Evolutionary conservation across 2,888 invertebrate species (phyloP).

Genomic region (Lasioglossum marginatum): DNA sequence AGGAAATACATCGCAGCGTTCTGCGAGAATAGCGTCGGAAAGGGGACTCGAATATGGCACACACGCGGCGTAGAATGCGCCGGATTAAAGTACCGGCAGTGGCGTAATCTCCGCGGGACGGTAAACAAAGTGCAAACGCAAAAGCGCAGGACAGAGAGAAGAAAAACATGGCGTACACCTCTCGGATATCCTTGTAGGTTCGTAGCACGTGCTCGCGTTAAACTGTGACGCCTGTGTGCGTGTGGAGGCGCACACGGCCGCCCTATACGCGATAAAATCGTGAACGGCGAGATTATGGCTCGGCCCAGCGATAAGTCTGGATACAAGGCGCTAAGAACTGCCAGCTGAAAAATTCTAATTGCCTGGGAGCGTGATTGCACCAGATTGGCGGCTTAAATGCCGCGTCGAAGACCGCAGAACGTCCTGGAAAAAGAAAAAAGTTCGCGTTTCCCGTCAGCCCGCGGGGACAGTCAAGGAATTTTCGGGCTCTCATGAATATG

Average conservation of each 20-base stretch:
- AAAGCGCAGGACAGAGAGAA: neutral
- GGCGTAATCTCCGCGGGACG: slow-evolving; percentile 29
- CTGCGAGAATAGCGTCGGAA: neutral
- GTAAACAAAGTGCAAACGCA: slow-evolving; percentile 28
- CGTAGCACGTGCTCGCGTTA: slow-evolving; percentile 37
- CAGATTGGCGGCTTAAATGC: slow-evolving; percentile 7
- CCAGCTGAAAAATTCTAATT: slow-evolving; percentile 47
- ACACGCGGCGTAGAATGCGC: neutral
- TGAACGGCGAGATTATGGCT: slow-evolving; percentile 39
- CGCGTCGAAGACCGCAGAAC: neutral
- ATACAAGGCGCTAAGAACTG: slow-evolving; percentile 34
- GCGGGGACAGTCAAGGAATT: neutral
- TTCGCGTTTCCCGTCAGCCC: neutral
- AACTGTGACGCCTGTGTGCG: slow-evolving; percentile 39
- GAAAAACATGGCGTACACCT: slow-evolving; percentile 20
- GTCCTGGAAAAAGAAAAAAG: neutral
- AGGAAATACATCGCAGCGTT: neutral
- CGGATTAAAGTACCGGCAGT: slow-evolving; percentile 34
- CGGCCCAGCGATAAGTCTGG: slow-evolving; percentile 35
- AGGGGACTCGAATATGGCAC: neutral
- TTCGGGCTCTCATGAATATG: slow-evolving; percentile 1
- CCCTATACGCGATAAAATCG: slow-evolving; percentile 44
- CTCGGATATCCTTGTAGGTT: slow-evolving; percentile 32
- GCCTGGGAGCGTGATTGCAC: slow-evolving; percentile 35
- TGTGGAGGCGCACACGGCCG: slow-evolving; percentile 13